A percentile compares a stretch with the other conserved stretches of the same genome.
Evolutionary conservation across 2,888 invertebrate genomes (phyloP).

Genomic region (Meghimatium bilineatum): DNA sequence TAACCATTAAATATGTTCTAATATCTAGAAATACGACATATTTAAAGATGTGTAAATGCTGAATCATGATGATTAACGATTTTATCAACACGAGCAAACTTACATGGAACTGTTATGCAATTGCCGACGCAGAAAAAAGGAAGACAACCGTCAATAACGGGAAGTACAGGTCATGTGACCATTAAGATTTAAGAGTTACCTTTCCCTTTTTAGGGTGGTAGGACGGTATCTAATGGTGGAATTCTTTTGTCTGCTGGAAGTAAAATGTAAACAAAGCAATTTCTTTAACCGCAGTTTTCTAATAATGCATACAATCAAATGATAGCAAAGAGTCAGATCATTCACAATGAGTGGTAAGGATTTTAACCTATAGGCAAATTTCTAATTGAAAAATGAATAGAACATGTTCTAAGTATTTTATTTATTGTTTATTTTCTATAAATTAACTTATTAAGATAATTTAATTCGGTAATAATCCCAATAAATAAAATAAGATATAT

Average conservation of each 20-base stretch:
- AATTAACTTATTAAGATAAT: too few species aligned
- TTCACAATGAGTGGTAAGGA: conserved; percentile 45
- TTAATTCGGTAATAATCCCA: too few species aligned
- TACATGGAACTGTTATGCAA: conserved; percentile 35
- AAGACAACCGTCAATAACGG: conserved; percentile 11
- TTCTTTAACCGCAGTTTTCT: background rate
- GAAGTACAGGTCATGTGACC: conserved; percentile 49
- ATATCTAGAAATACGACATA: background rate
- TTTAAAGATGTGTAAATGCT: background rate
- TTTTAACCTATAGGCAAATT: background rate
- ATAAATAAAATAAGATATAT: too few species aligned
- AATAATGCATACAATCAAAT: conserved; percentile 2
- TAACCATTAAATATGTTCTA: background rate
- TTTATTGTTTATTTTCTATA: too few species aligned
- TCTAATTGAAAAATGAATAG: background rate
- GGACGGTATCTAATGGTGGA: background rate
- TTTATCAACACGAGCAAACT: background rate
- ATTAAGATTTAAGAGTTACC: conserved; percentile 40
- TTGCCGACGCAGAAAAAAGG: conserved; percentile 28
- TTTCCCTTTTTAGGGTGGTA: conserved; percentile 27
- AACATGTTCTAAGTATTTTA: background rate
- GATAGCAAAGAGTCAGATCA: background rate
- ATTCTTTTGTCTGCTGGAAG: background rate
- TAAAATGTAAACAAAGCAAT: conserved; percentile 12
- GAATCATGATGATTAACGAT: conserved; percentile 37